phyloP scores from a whole-genome alignment of 1,140 invertebrate genomes.

The Panonychus citri region DNA sequence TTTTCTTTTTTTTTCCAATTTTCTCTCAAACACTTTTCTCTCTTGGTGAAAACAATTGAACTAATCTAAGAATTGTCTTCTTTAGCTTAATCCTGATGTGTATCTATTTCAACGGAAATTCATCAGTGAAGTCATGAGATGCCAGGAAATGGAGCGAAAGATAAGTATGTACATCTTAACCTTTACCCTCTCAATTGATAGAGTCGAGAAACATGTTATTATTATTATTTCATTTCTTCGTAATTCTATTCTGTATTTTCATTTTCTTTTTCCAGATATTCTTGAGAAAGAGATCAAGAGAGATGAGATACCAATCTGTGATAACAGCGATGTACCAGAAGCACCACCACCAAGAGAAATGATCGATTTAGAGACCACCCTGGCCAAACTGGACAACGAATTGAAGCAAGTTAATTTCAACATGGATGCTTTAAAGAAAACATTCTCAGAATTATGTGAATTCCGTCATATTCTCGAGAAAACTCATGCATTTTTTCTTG shows the following conservation, averaged over 20 bases:
- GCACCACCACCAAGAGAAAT: slow-evolving; percentile 27
- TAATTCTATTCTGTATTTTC: not conserved
- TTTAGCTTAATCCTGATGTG: slow-evolving; percentile 48
- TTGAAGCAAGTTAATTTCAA: slow-evolving; percentile 77
- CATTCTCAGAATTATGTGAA: slow-evolving; percentile 78
- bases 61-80: slow-evolving; percentile 7
- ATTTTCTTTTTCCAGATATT: slow-evolving; percentile 32
- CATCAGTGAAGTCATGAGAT: slow-evolving; percentile 36
- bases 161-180: slow-evolving; percentile 30
- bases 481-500: slow-evolving; percentile 73
- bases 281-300: slow-evolving; percentile 86
- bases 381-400: slow-evolving; percentile 80
- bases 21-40: no score
- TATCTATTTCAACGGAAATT: slow-evolving; percentile 75
- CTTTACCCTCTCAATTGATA: not conserved
- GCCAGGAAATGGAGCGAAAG: slow-evolving; percentile 29
- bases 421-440: slow-evolving; percentile 72
- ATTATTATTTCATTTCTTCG: not conserved
- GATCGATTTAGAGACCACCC: slow-evolving; percentile 38
- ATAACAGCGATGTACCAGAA: slow-evolving; percentile 24
- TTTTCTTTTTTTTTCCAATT: no score
- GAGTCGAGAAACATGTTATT: not conserved
- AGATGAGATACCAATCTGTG: slow-evolving; percentile 68
- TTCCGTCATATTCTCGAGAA: slow-evolving; percentile 75
- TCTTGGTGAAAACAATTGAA: not conserved